These are phyloP conservation scores for Danio albolineatus DNA, from an alignment of 2,797 vertebrate species.

Conservation along the genomic window DNA sequence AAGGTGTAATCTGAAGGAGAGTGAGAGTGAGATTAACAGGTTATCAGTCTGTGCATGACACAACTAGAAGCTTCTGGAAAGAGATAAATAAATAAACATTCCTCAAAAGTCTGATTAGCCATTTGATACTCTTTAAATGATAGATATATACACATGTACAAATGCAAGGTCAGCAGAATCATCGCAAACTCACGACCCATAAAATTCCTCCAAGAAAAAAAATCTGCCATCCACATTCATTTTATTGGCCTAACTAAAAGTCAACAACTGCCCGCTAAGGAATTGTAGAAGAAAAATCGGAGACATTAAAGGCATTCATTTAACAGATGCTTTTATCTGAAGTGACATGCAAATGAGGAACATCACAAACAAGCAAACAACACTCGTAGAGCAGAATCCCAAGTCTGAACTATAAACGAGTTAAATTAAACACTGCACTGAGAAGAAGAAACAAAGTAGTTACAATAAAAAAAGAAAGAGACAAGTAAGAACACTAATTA, in stretches of 20 bases:
- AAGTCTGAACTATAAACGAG: neutral
- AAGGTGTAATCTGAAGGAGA: too few species aligned
- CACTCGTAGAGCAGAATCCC: neutral
- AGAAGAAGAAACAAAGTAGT: neutral
- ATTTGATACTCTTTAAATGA: too few species aligned
- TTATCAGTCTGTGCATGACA: too few species aligned
- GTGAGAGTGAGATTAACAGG: too few species aligned
- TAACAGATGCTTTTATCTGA: constrained; percentile 18
- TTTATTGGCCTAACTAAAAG: neutral
- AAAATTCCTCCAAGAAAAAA: neutral
- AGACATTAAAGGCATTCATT: neutral
- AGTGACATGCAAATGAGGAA: constrained; percentile 11
- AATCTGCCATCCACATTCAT: neutral
- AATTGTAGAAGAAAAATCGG: neutral
- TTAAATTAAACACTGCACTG: neutral
- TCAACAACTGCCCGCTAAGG: neutral
- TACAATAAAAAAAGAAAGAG: neutral
- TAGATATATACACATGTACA: neutral
- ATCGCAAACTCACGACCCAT: constrained; percentile 2
- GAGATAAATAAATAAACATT: too few species aligned
- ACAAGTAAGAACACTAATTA: neutral
- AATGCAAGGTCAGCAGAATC: neutral
- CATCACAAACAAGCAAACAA: constrained; percentile 5
- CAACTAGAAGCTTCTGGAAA: too few species aligned
- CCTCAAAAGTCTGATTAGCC: too few species aligned